Base-by-base conservation (phyloP, 2,888 invertebrate species). In the Criorhina ranunculi region DNA sequence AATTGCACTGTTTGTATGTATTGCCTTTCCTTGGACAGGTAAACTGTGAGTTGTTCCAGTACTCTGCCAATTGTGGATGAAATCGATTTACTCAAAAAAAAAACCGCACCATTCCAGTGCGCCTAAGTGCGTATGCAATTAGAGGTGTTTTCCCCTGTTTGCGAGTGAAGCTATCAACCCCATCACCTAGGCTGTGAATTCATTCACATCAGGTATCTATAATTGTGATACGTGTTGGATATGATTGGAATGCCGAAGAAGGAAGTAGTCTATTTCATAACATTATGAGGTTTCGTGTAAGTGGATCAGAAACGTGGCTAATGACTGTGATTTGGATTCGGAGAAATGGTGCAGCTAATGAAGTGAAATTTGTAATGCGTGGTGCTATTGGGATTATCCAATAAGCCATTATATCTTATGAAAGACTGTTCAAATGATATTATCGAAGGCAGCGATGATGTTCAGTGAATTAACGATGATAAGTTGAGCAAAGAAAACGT, bases 171-270 rank as follows among this genome's bases (percentile, higher is more conserved):
- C 24, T 67, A 75, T 75, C 59, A 59, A 44, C 37, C 12, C n/a
- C 31, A 40, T 46, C 40, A 17, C 51, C 59, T 11, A 66, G n/a
- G 4, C 35, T 15, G 33, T 78, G 57, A 57, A 69, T 75, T 73
- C 69, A 83, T 83, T 83, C 83, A 69, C 55, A 67, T 83, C 78
- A 83, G 78, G 40, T 82, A 83, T 73, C 78, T 31, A 64, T 83
- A 83, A 83, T 83, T 83, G 49, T 42, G 62, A 79, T 73, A 83
- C 83, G 83, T 83, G 83, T 44, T 55, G 73, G 57, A 49, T 69
- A 51, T 75, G 73, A 62, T 62, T 79, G 57, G 67, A 78, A 76
- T 79, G 33, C 72, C 46, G 40, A 67, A 83, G 62, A 46, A 64
- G 79, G 73, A 79, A 73, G 57, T 12, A 69, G 42, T 64, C 29